Base-by-base conservation (phyloP, 2,113 vertebrate genomes). In the Ctenodactylus gundi region DNA sequence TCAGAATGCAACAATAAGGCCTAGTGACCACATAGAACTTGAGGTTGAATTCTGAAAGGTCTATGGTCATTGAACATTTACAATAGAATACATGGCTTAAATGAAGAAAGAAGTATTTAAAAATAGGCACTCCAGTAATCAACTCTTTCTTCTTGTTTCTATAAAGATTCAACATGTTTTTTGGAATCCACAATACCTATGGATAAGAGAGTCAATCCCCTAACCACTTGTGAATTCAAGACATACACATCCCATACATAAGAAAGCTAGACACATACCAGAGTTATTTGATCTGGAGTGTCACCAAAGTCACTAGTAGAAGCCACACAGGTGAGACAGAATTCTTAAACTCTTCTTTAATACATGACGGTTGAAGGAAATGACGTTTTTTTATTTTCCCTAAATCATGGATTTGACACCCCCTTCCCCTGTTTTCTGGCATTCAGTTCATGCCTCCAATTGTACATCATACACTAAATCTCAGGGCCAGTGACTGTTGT, bases 401-500 rank as follows among this genome's bases (percentile, higher is more conserved):
- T 36, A 34, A 49, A 29, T 21, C 62, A 46, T 55, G 10, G 8
- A 21, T 82, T 20, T 75, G 68, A 75, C 95, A 85, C 57, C 49
- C 27, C 86, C 39, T 4, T 31, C 27, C 86, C 39, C 4, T 31
- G 67, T 85, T 65, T 68, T 80, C 78, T 51, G 46, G 6, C n/a
- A 10, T 46, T 83, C 3, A 51, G 8, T 84, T 86, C 23, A 41
- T 41, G 85, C 13, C 9, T 77, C 3, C 62, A 62, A 20, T 68
- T 80, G 29, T 75, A 31, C 44, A 44, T 34, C 64, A 25, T 23
- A 84, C 84, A 86, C 93, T 87, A 85, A 88, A 92, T 67, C 39
- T 44, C 9, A 76, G 94, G 83, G 73, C 5, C 9, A 60, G 27
- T 84, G 39, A 88, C 87, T 68, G 13, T 7, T 46, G 44, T 41